These are phyloP conservation scores for Pseudeuparius sepicola DNA, from an alignment of 2,888 invertebrate species.

Conservation along the genomic window DNA sequence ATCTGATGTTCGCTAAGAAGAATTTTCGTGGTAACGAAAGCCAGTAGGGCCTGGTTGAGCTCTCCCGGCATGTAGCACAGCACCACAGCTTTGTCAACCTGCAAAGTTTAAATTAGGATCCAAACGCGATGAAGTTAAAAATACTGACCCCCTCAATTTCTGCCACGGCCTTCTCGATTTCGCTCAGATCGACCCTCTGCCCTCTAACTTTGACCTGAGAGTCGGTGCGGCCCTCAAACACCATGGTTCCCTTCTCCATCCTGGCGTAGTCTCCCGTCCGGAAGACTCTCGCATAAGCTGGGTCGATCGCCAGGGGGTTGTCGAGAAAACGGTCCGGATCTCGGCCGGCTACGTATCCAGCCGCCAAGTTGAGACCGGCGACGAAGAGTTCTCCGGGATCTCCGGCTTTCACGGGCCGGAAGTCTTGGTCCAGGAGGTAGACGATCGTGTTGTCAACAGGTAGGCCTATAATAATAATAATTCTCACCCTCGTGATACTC, in stretches of 20 bases:
- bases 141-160: conserved; percentile 43
- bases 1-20: conserved; percentile 47
- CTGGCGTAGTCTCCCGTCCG: conserved; percentile 79
- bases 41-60: conserved; percentile 59
- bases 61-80: conserved; percentile 70
- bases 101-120: no score
- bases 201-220: conserved; percentile 79
- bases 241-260: conserved; percentile 52
- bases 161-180: conserved; percentile 75
- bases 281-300: conserved; percentile 60
- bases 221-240: conserved; percentile 76
- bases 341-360: conserved; percentile 63
- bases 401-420: conserved; percentile 59
- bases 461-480: conserved; percentile 46
- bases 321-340: conserved; percentile 64
- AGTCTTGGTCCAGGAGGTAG: conserved; percentile 67
- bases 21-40: conserved; percentile 47
- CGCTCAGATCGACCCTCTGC: conserved; percentile 73
- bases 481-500: no score
- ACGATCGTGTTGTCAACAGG: conserved; percentile 73
- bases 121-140: background rate
- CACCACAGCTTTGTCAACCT: conserved; percentile 64
- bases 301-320: conserved; percentile 61
- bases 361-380: conserved; percentile 68
- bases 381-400: conserved; percentile 76